Evolutionary conservation across 2,888 invertebrate genomes (phyloP), one percentile per base, ranked within the genome.

Genomic region (Ephialtes manifestator): DNA sequence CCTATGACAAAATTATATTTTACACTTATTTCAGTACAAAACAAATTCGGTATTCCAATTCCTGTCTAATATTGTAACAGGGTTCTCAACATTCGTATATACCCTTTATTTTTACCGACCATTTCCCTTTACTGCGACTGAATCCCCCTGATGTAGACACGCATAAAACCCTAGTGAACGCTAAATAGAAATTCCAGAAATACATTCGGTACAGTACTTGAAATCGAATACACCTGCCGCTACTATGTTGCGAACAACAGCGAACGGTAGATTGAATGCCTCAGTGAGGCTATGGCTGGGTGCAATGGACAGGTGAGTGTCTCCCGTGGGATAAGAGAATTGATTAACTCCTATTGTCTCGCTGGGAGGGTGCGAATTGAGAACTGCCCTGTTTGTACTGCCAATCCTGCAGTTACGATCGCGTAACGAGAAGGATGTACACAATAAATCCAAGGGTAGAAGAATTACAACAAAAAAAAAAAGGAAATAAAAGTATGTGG

Each of bases 301-400:
- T 71, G 71, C 51, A 71, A 71, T 28, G 28, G 71, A 46, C 71
- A 71, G 70, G 43, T 11, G 68, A 18, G 58, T 55, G 31, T 39
- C 48, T 46, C 53, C 58, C 24, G 43, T 24, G 70, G 58, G 65
- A 28, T 60, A 55, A 71, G 76, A 55, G 77, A 82, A 82, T 82
- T 71, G 82, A 82, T 82, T 63, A 82, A 71, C 70, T 72, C n/a
- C 53, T 24, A 82, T 82, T 77, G 76, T 82, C 31, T 55, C 48
- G n/a, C 2, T 11, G 4, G 18, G 13, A 51, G 51, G 18, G 18
- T 43, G 67, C 43, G 18, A n/a, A 48, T 39, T 20, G 5, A 28
- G 20, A 7, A 28, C 1, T 11, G 18, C 0, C 20, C 10, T 8
- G 65, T 1, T 65, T 39, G 43, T 18, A 39, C n/a, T 39, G 43